Evolutionary conservation across 2,113 vertebrate species (phyloP).

Genomic region (Tylochromis polylepis): DNA sequence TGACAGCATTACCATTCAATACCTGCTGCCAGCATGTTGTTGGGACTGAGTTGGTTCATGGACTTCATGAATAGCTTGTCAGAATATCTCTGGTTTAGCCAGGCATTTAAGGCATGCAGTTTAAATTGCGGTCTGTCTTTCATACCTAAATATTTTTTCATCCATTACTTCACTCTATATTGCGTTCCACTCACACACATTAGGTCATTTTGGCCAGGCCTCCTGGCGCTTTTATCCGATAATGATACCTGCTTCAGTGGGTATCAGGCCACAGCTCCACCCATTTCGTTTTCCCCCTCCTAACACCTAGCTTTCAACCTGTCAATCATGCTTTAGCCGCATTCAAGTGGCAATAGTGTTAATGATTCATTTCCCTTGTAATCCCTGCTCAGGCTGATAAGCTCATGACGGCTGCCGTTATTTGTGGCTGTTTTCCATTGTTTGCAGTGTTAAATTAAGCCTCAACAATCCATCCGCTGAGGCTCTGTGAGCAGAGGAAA

Average conservation of each 20-base stretch:
- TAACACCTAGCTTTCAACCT: slow-evolving; percentile 49
- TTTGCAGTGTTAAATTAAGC: slow-evolving; percentile 72
- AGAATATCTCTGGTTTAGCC: slow-evolving; percentile 1
- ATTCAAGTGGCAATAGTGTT: slow-evolving; percentile 71
- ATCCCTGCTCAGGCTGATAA: slow-evolving; percentile 71
- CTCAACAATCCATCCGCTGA: slow-evolving; percentile 59
- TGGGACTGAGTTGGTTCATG: slow-evolving; percentile 21
- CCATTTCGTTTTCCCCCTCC: slow-evolving; percentile 21
- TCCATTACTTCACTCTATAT: not conserved
- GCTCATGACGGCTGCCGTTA: slow-evolving; percentile 61
- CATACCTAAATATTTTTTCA: slow-evolving; percentile 17
- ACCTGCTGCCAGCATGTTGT: slow-evolving; percentile 30
- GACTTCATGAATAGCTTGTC: slow-evolving; percentile 11
- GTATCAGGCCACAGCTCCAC: slow-evolving; percentile 52
- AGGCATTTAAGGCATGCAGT: not conserved
- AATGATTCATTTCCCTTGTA: slow-evolving; percentile 74
- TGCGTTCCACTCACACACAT: not conserved
- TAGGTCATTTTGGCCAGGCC: slow-evolving; percentile 45
- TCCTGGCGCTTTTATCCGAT: slow-evolving; percentile 52
- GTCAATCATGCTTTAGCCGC: slow-evolving; percentile 70
- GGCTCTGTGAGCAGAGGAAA: slow-evolving; percentile 43
- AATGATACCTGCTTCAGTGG: slow-evolving; percentile 54
- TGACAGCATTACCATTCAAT: slow-evolving; percentile 9
- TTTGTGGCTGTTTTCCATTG: slow-evolving; percentile 68
- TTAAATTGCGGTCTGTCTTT: not conserved